Evolutionary conservation across 2,113 vertebrate species (phyloP).

Genomic region (Leucosticte australis): DNA sequence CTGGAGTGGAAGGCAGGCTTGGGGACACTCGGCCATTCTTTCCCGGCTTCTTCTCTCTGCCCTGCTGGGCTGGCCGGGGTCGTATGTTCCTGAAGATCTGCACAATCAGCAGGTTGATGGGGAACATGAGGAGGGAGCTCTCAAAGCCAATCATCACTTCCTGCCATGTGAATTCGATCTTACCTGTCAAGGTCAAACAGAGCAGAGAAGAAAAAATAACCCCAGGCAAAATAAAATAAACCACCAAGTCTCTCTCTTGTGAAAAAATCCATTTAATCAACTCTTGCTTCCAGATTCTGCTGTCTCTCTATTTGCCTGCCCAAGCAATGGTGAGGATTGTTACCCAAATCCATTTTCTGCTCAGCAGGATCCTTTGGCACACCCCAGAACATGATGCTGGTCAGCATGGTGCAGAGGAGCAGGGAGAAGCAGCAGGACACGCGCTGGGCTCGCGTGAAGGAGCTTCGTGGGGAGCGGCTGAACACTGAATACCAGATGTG

Average conservation of each 20-base stretch:
- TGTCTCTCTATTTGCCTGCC: neutral
- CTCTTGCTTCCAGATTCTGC: neutral
- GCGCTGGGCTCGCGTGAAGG: constrained; percentile 88
- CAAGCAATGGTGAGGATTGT: neutral
- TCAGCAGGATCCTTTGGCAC: constrained; percentile 91
- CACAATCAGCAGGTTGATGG: constrained; percentile 94
- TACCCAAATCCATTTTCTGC: constrained; percentile 97
- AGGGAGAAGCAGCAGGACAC: constrained; percentile 94
- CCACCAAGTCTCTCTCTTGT: neutral
- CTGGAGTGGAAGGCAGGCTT: constrained; percentile 42
- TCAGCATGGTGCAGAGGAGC: constrained; percentile 95
- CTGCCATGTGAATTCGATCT: constrained; percentile 94
- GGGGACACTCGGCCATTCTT: constrained; percentile 73
- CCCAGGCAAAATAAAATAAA: neutral
- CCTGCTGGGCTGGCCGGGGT: constrained; percentile 54
- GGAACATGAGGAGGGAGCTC: constrained; percentile 95
- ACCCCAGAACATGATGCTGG: constrained; percentile 96
- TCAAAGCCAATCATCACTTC: constrained; percentile 93
- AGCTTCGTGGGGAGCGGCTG: constrained; percentile 84
- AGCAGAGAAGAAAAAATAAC: neutral
- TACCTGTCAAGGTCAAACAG: constrained; percentile 72
- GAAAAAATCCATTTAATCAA: neutral
- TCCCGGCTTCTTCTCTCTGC: constrained; percentile 59
- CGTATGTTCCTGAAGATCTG: constrained; percentile 89
- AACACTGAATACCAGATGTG: constrained; percentile 95